Base-by-base conservation (phyloP, 2,888 invertebrate species). In the Noctuana brunneofusca region DNA sequence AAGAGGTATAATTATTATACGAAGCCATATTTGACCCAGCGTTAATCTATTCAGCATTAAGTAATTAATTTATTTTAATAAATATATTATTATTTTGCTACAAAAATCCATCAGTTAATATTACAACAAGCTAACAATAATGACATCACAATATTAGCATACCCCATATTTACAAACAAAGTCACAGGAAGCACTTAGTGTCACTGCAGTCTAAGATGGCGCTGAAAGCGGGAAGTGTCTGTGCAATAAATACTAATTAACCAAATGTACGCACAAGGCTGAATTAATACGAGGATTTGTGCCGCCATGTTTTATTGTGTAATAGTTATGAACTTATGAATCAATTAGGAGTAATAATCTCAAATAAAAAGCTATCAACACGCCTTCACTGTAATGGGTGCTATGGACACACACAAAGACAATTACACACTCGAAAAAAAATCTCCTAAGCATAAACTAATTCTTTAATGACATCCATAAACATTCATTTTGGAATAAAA, bases 191-290 rank as follows among this genome's bases (percentile, higher is more conserved):
- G 8, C 48, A 12, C 46, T 57, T 57, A 57, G 57, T 48, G 57
- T 32, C 46, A 57, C 18, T 18, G 3, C 12, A 22, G 24, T 67
- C 62, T 14, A 66, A 68, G 67, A 66, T 66, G 69, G 65, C 66
- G 66, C 63, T 62, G 67, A 66, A 68, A 68, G 64, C 64, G 64
- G 70, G 69, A 69, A 69, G 71, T 59, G 66, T 48, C 66, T 68
- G 64, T 68, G 69, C 69, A 71, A 81, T 79, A 76, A 81, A 80
- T 75, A 76, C 74, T 83, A 82, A 87, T 84, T 78, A 83, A 79
- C 83, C 81, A 77, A 87, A 84, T 83, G 82, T 79, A 79, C 76
- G 64, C 70, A 69, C 87, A 87, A 88, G 88, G 88, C 78, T 79
- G 78, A 83, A 85, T 86, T 83, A 82, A 87, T 87, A 80, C 76